Evolutionary conservation across 1,140 invertebrate genomes (phyloP).

Genomic region (Hypsibius dujardini): DNA sequence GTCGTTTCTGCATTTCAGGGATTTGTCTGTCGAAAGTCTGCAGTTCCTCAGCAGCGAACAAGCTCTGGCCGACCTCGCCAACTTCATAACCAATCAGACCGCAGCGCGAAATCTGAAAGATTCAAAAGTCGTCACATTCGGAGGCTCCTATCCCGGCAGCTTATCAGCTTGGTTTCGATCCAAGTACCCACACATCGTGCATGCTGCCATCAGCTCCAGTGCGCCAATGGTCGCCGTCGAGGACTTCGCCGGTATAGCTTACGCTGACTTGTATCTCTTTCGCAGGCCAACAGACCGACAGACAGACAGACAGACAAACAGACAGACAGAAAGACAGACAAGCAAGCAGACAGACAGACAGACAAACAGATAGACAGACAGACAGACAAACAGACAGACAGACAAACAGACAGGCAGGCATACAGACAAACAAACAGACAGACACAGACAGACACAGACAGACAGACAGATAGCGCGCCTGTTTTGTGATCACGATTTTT

Average conservation of each 20-base stretch:
- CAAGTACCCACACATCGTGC: conserved; percentile 73
- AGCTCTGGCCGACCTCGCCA: conserved; percentile 66
- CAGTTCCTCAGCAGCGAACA: conserved; percentile 61
- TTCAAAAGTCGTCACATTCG: conserved; percentile 76
- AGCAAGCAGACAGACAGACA: too few relatives aligned
- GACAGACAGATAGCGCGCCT: background rate
- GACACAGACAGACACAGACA: too few relatives aligned
- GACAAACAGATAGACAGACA: too few relatives aligned
- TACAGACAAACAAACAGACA: too few relatives aligned
- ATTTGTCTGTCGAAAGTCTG: conserved; percentile 55
- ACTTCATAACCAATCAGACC: conserved; percentile 54
- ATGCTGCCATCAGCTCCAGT: conserved; percentile 64
- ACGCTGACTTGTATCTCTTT: too few relatives aligned
- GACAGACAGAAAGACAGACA: background rate
- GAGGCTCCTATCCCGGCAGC: conserved; percentile 70
- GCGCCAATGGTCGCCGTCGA: conserved; percentile 62
- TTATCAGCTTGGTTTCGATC: conserved; percentile 69
- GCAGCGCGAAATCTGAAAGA: conserved; percentile 41
- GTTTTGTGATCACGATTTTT: background rate
- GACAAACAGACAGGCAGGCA: too few relatives aligned
- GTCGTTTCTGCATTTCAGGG: conserved; percentile 36
- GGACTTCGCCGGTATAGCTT: conserved; percentile 55
- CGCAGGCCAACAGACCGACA: too few relatives aligned
- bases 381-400: too few relatives aligned
- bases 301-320: too few relatives aligned